These are phyloP conservation scores for Trichomycterus rosablanca DNA, from an alignment of 2,113 vertebrate species.

Conservation along the genomic window DNA sequence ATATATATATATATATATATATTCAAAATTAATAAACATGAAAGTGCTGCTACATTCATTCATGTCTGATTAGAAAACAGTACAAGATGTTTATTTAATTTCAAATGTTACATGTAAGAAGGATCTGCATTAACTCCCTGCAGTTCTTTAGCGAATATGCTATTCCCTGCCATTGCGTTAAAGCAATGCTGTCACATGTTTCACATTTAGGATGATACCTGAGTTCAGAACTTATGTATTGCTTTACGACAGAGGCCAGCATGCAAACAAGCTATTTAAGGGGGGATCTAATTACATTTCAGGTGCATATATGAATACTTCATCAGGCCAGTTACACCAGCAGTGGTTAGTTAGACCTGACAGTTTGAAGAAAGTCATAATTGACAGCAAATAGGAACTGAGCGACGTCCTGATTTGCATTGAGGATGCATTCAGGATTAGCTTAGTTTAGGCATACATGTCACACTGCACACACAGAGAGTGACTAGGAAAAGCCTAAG, in stretches of 20 bases:
- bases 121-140: too few relatives aligned
- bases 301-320: constrained; percentile 68
- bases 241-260: constrained; percentile 50
- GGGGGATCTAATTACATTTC: constrained; percentile 63
- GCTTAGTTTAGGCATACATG: constrained; percentile 44
- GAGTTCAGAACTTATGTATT: constrained; percentile 51
- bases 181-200: constrained; percentile 47
- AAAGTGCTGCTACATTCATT: too few relatives aligned
- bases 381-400: constrained; percentile 52
- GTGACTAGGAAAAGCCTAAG: too few relatives aligned
- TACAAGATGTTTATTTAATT: too few relatives aligned
- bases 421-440: constrained; percentile 49
- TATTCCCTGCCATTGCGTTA: constrained; percentile 53
- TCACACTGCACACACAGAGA: constrained; percentile 30
- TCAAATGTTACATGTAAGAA: too few relatives aligned
- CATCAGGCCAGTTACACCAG: too few relatives aligned
- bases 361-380: constrained; percentile 52
- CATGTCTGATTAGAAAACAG: too few relatives aligned
- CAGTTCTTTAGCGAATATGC: constrained; percentile 51
- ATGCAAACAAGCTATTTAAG: constrained; percentile 68
- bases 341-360: constrained; percentile 59
- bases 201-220: constrained; percentile 48
- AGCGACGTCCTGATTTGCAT: constrained; percentile 55
- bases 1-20: too few relatives aligned
- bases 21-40: too few relatives aligned